Conservation (phyloP, 2,888 invertebrate species). For the Cephus spinipes region DNA sequence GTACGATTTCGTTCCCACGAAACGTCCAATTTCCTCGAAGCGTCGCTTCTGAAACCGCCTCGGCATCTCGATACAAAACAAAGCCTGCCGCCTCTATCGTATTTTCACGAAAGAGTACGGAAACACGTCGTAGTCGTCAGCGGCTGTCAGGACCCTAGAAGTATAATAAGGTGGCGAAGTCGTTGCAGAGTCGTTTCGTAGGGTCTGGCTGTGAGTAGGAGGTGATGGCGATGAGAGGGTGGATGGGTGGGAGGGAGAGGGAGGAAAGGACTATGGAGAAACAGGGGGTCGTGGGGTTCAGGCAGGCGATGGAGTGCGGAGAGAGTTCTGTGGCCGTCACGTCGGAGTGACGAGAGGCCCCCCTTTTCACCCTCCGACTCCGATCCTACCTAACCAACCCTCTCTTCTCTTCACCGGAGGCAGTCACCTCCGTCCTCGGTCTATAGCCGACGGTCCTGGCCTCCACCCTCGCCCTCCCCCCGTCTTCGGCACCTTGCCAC, state of each 20-base stretch:
- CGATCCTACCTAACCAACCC: constrained; percentile 30
- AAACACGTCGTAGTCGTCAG: constrained; percentile 7
- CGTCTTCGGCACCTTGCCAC: constrained; percentile 1
- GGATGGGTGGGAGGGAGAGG: background rate
- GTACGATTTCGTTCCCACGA: background rate
- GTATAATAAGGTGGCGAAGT: constrained; percentile 27
- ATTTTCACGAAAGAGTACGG: background rate
- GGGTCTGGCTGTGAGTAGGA: background rate
- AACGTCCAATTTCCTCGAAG: background rate
- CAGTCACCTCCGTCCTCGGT: constrained; percentile 36
- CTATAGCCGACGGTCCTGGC: constrained; percentile 35
- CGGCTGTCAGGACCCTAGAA: constrained; percentile 22
- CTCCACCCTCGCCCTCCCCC: constrained; percentile 25
- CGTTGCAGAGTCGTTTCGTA: constrained; percentile 17
- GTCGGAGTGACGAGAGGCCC: constrained; percentile 57
- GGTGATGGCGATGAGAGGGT: constrained; percentile 16
- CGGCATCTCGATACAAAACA: background rate
- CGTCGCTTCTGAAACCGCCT: background rate
- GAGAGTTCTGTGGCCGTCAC: constrained; percentile 55
- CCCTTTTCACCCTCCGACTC: constrained; percentile 15
- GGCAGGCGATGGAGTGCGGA: constrained; percentile 44
- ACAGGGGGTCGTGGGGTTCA: background rate
- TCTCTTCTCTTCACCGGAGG: constrained; percentile 9
- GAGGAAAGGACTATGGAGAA: background rate
- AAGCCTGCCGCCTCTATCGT: background rate